Percentiles rank a stretch among this genome's conserved stretches.
Evolutionary conservation across 2,797 vertebrate species (phyloP).

Genomic region (Hippopotamyrus pictus): DNA sequence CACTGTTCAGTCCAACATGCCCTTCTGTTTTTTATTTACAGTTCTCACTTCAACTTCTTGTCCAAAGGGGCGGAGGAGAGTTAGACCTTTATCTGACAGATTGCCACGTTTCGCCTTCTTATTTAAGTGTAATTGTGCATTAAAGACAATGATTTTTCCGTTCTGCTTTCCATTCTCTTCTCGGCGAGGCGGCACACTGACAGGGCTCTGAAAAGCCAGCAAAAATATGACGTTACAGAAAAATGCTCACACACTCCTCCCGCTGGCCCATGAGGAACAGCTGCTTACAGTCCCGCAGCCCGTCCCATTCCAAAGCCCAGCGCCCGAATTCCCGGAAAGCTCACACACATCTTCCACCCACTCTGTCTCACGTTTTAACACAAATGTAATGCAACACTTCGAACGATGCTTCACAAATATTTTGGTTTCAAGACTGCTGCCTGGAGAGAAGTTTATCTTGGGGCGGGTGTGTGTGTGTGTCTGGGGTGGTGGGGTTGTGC

Average conservation of each 20-base stretch:
- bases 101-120: slow-evolving; percentile 1
- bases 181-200: slow-evolving; percentile 48
- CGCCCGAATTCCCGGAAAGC: slow-evolving; percentile 25
- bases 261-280: slow-evolving; percentile 53
- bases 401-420: slow-evolving; percentile 51
- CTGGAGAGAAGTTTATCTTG: slow-evolving; percentile 39
- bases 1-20: slow-evolving; percentile 48
- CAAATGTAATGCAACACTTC: slow-evolving; percentile 48
- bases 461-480: background rate
- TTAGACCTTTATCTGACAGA: slow-evolving; percentile 1
- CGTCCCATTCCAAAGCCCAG: slow-evolving; percentile 21
- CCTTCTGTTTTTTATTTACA: slow-evolving; percentile 31
- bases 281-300: slow-evolving; percentile 49
- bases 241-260: slow-evolving; percentile 44
- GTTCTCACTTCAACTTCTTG: slow-evolving; percentile 16
- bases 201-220: slow-evolving; percentile 57
- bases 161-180: slow-evolving; percentile 29
- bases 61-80: slow-evolving; percentile 3
- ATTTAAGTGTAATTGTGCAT: slow-evolving; percentile 20
- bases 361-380: slow-evolving; percentile 56
- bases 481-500: slow-evolving; percentile 24
- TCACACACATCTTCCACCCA: slow-evolving; percentile 26
- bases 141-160: slow-evolving; percentile 18
- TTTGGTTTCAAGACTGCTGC: slow-evolving; percentile 42
- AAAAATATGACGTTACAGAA: slow-evolving; percentile 48